Base-by-base conservation (phyloP, 2,113 vertebrate species). In the Microcebus jonahi region DNA sequence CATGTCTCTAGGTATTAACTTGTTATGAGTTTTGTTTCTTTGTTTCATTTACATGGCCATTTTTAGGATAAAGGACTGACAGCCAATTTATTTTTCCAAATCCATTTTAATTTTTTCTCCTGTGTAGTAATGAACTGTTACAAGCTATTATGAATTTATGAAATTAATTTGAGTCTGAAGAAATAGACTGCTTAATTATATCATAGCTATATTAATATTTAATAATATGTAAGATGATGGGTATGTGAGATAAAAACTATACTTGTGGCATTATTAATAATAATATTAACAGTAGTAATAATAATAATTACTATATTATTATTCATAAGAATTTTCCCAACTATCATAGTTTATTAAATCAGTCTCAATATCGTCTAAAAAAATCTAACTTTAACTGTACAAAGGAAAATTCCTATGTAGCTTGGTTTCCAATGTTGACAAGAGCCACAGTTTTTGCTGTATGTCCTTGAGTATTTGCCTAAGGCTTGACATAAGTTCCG, bases 41-140 rank as follows among this genome's bases (percentile, higher is more conserved):
- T 71, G 48, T 95, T 92, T 90, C 65, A 34, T 67, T 92, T 96
- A 55, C 10, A 9, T 90, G 50, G 10, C 39, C 57, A 1, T 95
- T 97, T 96, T 96, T 45, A 82, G 31, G 84, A 82, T 95, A 92
- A 94, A 25, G 2, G 36, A 88, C 36, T 57, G 85, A 79, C 4
- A 85, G 29, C 48, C 31, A 94, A 50, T 77, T 95, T 94, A 34
- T 71, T 89, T 96, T 95, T 80, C 48, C 53, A 73, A 80, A 68
- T 61, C 17, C 8, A 39, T 88, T 92, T 90, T 91, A 55, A 73
- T 63, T 97, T 97, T 92, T 91, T 50, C 83, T 34, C 34, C 86
- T 48, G 11, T 63, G 29, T 92, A 83, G 57, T 89, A 95, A 68
- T 77, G 27, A 85, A 71, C 29, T 88, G 36, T 93, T 79, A 57